Conservation (phyloP, 2,888 invertebrate genomes). For the Napeogenes sylphis region DNA sequence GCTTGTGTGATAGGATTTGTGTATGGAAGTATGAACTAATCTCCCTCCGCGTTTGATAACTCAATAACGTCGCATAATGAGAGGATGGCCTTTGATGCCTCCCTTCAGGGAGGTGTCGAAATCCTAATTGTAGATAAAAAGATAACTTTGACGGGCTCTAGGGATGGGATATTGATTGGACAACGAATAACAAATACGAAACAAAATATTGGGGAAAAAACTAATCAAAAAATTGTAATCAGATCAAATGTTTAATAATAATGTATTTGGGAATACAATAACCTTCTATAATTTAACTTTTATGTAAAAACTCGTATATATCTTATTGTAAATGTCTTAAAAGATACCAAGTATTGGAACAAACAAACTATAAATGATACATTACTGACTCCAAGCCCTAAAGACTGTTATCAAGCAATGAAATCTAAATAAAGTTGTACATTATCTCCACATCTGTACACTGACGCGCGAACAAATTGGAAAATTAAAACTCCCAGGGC, state of each 20-base stretch:
- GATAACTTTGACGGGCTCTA: conserved; percentile 63
- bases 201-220: conserved; percentile 10
- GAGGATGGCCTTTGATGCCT: conserved; percentile 70
- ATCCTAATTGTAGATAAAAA: conserved; percentile 78
- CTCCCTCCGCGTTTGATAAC: conserved; percentile 73
- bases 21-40: conserved; percentile 77
- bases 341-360: background rate
- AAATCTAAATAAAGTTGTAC: conserved; percentile 51
- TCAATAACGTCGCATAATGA: conserved; percentile 75
- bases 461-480: conserved; percentile 56
- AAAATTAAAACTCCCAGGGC: conserved; percentile 71
- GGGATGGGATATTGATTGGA: conserved; percentile 34
- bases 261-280: background rate
- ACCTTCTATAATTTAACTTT: no score
- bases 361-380: background rate
- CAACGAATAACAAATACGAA: background rate
- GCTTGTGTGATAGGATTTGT: conserved; percentile 78
- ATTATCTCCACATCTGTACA: conserved; percentile 12
- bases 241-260: background rate
- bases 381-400: background rate
- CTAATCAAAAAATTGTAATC: background rate
- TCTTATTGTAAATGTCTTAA: no score
- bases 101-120: conserved; percentile 63
- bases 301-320: no score
- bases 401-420: conserved; percentile 47